Conservation (phyloP, 2,797 vertebrate species). For the Eptatretus atami region DNA sequence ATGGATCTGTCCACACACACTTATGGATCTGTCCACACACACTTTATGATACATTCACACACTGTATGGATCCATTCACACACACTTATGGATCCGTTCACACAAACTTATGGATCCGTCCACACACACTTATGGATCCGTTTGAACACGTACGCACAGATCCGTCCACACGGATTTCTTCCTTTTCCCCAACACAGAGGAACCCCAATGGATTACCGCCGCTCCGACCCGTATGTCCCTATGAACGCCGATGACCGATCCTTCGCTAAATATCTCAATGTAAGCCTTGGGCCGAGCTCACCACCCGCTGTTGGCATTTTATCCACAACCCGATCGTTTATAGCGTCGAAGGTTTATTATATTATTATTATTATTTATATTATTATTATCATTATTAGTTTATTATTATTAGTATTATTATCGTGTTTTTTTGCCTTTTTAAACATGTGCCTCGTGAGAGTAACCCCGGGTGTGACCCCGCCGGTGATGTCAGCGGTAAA, state of each 20-base stretch:
- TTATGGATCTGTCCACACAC: too few species aligned
- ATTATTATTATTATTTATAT: neutral
- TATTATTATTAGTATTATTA: neutral
- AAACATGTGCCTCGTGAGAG: neutral
- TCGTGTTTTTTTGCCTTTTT: neutral
- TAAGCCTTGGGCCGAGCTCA: neutral
- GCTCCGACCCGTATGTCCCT: too few species aligned
- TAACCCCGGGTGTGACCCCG: conserved; percentile 2
- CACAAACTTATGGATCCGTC: too few species aligned
- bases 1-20: too few species aligned
- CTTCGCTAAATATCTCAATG: neutral
- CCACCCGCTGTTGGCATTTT: neutral
- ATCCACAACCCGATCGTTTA: neutral
- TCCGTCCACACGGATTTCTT: too few species aligned
- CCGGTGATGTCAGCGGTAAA: conserved; percentile 5
- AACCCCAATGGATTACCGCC: too few species aligned
- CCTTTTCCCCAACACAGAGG: too few species aligned
- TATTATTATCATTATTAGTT: neutral
- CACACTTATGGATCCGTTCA: too few species aligned
- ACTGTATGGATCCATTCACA: too few species aligned
- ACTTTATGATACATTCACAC: too few species aligned
- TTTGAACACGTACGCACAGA: too few species aligned
- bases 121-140: too few species aligned
- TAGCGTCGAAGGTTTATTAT: neutral
- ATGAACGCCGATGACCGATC: neutral